A percentile compares a stretch with the other conserved stretches of the same genome.
Evolutionary conservation across 2,113 vertebrate genomes (phyloP).

Genomic region (Pardalotus punctatus): DNA sequence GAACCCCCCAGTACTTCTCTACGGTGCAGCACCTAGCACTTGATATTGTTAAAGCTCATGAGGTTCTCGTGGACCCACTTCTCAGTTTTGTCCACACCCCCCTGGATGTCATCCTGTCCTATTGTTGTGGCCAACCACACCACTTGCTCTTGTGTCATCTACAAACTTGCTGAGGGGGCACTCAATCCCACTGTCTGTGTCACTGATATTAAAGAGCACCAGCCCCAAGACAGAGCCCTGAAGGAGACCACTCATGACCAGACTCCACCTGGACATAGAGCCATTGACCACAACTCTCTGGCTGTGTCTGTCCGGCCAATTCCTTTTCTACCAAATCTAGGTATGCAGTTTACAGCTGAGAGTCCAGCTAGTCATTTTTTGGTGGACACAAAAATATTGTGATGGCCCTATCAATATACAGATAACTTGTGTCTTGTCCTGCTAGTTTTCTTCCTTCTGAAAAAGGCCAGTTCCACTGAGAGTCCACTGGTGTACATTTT

Average conservation of each 20-base stretch:
- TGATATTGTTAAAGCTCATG: background rate
- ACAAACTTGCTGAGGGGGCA: background rate
- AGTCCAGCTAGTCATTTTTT: background rate
- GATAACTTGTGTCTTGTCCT: background rate
- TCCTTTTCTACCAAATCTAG: background rate
- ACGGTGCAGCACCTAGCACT: background rate
- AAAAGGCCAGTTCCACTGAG: background rate
- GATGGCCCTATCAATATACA: background rate
- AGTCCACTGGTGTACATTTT: background rate
- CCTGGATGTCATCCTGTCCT: background rate
- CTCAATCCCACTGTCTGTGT: background rate
- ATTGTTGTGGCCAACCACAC: background rate
- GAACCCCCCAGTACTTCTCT: background rate
- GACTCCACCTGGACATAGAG: background rate
- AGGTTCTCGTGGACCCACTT: background rate
- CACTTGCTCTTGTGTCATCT: background rate
- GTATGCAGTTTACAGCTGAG: background rate
- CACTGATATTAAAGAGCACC: background rate
- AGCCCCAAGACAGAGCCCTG: background rate
- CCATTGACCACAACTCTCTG: background rate
- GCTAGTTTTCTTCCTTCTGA: background rate
- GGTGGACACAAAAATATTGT: background rate
- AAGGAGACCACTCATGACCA: background rate
- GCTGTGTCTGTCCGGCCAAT: background rate
- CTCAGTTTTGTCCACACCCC: background rate